These are phyloP conservation scores for Colinus virginianus DNA, from an alignment of 2,113 vertebrate genomes.

Conservation along the genomic window DNA sequence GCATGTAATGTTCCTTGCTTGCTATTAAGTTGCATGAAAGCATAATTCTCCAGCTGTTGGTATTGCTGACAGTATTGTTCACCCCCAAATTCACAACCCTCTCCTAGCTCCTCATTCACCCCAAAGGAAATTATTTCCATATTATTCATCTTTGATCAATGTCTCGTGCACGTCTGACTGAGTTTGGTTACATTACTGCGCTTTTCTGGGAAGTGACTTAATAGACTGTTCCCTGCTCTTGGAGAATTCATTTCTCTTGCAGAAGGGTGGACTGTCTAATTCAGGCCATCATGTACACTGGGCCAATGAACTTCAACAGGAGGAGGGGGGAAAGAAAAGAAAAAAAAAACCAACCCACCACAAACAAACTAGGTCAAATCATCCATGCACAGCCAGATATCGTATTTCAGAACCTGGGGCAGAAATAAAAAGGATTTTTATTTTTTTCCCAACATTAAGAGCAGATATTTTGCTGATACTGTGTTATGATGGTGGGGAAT, in stretches of 20 bases:
- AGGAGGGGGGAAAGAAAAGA: not conserved
- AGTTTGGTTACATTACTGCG: not conserved
- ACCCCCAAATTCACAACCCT: not conserved
- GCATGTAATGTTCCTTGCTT: not conserved
- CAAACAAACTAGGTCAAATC: slow-evolving; percentile 20
- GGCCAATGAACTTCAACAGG: not conserved
- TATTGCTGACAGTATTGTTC: not conserved
- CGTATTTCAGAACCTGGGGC: not conserved
- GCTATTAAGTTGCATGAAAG: not conserved
- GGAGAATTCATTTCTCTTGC: not conserved
- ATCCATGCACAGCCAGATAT: not conserved
- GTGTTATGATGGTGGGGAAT: not conserved
- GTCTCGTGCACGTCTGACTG: not conserved
- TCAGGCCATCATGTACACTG: not conserved
- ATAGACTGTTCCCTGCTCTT: not conserved
- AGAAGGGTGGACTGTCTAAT: not conserved
- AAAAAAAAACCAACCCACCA: not conserved
- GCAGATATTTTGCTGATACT: not conserved
- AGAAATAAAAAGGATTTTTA: not conserved
- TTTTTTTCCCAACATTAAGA: not conserved
- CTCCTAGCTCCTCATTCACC: not conserved
- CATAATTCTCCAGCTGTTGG: not conserved
- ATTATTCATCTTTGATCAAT: not conserved
- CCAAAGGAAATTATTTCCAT: not conserved
- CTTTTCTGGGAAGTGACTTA: slow-evolving; percentile 8